phyloP scores from a whole-genome alignment of 2,888 invertebrate species.

The Pandemis cinnamomeana region DNA sequence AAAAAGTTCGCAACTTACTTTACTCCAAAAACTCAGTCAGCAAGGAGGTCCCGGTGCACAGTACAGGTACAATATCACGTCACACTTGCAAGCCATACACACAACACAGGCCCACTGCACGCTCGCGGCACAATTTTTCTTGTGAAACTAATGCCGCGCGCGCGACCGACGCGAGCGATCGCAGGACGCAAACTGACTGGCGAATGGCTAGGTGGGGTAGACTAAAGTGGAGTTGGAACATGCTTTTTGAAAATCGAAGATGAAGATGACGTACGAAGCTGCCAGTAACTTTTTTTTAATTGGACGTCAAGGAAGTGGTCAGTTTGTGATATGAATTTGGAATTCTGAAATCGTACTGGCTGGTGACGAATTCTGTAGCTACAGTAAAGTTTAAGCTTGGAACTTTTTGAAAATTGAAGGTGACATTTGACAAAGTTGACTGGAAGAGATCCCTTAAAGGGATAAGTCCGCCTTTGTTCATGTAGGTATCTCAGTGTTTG shows the following conservation, averaged over 20 bases:
- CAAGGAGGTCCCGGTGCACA: slow-evolving; percentile 75
- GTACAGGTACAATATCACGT: slow-evolving; percentile 67
- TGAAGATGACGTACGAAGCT: neutral
- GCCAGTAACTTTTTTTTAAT: neutral
- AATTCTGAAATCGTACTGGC: too few species aligned
- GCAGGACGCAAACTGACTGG: slow-evolving; percentile 72
- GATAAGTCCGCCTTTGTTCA: too few species aligned
- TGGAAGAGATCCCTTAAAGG: too few species aligned
- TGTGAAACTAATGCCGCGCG: slow-evolving; percentile 79
- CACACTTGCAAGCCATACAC: slow-evolving; percentile 79
- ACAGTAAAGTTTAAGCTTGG: too few species aligned
- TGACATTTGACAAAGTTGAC: too few species aligned
- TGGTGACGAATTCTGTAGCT: too few species aligned
- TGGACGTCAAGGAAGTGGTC: too few species aligned
- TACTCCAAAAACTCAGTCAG: slow-evolving; percentile 49
- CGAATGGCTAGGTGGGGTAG: neutral
- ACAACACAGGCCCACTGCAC: slow-evolving; percentile 69
- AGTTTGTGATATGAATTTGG: too few species aligned
- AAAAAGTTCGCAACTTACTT: slow-evolving; percentile 49
- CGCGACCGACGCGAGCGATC: slow-evolving; percentile 71
- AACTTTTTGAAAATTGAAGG: too few species aligned
- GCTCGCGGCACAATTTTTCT: slow-evolving; percentile 82
- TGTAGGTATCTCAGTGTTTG: too few species aligned
- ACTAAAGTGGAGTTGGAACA: slow-evolving; percentile 50
- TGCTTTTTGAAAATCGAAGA: slow-evolving; percentile 50